Percentiles rank a stretch among this genome's conserved stretches.
These are phyloP conservation scores for Meteorus sp. DNA, from an alignment of 1,140 invertebrate genomes.

Conservation along the genomic window DNA sequence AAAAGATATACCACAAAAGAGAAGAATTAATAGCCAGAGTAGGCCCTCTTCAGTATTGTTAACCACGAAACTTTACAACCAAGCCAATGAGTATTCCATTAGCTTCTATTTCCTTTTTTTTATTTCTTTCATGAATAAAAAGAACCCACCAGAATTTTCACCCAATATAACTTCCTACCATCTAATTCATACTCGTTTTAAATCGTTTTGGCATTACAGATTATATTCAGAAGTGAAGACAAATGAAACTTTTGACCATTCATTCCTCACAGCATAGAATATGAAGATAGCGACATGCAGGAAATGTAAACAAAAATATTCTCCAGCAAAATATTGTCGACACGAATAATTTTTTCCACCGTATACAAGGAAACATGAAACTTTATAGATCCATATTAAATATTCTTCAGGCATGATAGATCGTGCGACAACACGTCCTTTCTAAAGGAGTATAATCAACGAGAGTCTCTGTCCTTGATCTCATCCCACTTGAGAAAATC, in stretches of 20 bases:
- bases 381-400: neutral
- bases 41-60: neutral
- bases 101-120: conserved; percentile 14
- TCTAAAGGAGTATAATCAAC: conserved; percentile 16
- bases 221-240: neutral
- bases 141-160: conserved; percentile 10
- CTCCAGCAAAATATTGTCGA: neutral
- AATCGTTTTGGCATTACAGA: neutral
- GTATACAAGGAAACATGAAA: neutral
- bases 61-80: neutral
- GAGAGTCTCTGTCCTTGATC: conserved; percentile 22
- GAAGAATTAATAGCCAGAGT: neutral
- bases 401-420: neutral
- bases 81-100: neutral
- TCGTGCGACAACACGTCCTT: neutral
- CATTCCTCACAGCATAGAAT: too few species aligned
- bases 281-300: too few species aligned
- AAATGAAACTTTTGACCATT: too few species aligned
- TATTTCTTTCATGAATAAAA: conserved; percentile 3
- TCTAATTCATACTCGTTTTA: neutral
- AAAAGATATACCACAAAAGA: neutral
- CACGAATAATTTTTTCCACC: neutral
- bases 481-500: conserved; percentile 19
- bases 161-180: conserved; percentile 3
- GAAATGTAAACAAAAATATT: neutral